Base-by-base conservation (phyloP, 2,888 invertebrate genomes). In the Sericinus montela region DNA sequence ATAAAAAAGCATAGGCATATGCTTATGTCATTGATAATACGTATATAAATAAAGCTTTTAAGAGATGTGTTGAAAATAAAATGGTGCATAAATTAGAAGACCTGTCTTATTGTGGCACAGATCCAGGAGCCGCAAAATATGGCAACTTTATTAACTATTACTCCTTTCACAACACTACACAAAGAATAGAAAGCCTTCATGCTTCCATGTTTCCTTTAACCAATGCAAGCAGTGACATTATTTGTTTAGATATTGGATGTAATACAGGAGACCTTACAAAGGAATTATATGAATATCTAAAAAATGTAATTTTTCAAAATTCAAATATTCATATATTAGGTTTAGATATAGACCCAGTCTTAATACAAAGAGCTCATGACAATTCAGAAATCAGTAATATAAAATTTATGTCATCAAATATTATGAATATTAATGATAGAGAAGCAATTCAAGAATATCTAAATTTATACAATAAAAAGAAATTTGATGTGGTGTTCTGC, bases 141-240 rank as follows among this genome's bases (percentile, higher is more conserved):
- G 96, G 96, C 45, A 96, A 96, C 80, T 97, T 96, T 64, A 95
- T 95, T 51, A 96, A 96, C 80, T 97, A 96, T 72, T 97, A 97
- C 72, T 87, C 93, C 57, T 96, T 96, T 68, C 93, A 96, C 79
- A 91, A 93, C 45, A 91, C 93, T 16, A 86, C 90, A 50, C 91
- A 93, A 58, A 91, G 96, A 65, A 86, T 93, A 38, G 81, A 89
- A 42, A 85, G 93, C 59, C 81, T 96, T 56, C 58, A 76, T 51
- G 51, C 65, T 43, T 47, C 62, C 32, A 88, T 88, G 85, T 85
- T 88, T 56, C 73, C 78, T 30, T 36, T 32, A 19, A 51, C 53
- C 16, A 29, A 53, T 45, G 46, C 62, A 23, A 45, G 56, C 11
- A 60, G 72, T 42, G 59, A 63, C 42, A 56, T 92, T 52, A 49